phyloP scores from a whole-genome alignment of 1,140 invertebrate species.

The Copidosoma floridanum region DNA sequence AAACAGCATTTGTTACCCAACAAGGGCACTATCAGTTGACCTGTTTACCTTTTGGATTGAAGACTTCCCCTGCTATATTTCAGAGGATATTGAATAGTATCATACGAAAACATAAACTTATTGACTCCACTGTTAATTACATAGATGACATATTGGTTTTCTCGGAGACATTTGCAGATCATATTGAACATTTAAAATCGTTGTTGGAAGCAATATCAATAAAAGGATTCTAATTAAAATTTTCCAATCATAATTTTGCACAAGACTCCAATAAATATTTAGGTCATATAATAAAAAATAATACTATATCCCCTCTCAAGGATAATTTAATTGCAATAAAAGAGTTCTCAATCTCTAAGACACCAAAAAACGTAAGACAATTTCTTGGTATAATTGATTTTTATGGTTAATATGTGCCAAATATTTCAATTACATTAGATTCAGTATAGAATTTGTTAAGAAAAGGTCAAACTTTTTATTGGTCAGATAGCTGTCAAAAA shows the following conservation, averaged over 20 bases:
- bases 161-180: slow-evolving; percentile 32
- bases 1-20: too few species aligned
- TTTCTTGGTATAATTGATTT: slow-evolving; percentile 11
- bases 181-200: slow-evolving; percentile 19
- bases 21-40: too few species aligned
- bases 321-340: slow-evolving; percentile 29
- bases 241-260: neutral
- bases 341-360: slow-evolving; percentile 29
- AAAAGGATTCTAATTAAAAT: slow-evolving; percentile 31
- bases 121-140: slow-evolving; percentile 29
- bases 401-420: slow-evolving; percentile 25
- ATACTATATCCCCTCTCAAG: slow-evolving; percentile 23
- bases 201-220: slow-evolving; percentile 24
- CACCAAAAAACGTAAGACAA: slow-evolving; percentile 30
- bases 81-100: slow-evolving; percentile 29
- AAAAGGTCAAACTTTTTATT: slow-evolving; percentile 31
- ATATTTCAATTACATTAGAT: slow-evolving; percentile 21
- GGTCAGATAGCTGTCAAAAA: slow-evolving; percentile 24
- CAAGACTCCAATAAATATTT: slow-evolving; percentile 2
- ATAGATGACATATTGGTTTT: slow-evolving; percentile 31
- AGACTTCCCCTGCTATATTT: slow-evolving; percentile 27
- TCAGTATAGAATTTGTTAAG: slow-evolving; percentile 29
- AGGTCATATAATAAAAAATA: slow-evolving; percentile 21
- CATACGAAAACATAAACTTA: slow-evolving; percentile 31
- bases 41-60: too few species aligned